phyloP scores from a whole-genome alignment of 2,888 invertebrate genomes.

The Hofmannophila pseudospretella region DNA sequence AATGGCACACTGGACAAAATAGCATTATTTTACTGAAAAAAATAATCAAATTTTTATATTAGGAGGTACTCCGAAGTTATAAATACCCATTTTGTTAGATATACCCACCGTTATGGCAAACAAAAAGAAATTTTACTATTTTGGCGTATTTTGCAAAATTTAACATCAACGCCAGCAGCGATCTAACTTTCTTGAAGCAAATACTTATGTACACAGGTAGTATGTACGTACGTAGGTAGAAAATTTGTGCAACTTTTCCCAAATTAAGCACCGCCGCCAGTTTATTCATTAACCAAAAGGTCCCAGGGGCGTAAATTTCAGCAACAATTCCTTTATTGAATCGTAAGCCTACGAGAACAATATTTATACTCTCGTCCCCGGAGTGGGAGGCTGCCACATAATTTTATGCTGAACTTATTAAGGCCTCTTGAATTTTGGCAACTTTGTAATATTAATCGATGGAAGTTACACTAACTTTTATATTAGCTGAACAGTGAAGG shows the following conservation, averaged over 20 bases:
- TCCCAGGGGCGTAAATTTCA: conserved; percentile 30
- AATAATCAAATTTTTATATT: too few relatives aligned
- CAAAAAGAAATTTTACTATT: too few relatives aligned
- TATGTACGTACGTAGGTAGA: too few relatives aligned
- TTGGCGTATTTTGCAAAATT: too few relatives aligned
- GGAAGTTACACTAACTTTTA: conserved; percentile 40
- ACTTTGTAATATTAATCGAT: conserved; percentile 54
- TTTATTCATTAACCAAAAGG: conserved; percentile 27
- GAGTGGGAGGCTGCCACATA: conserved; percentile 31
- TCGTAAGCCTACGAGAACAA: conserved; percentile 36
- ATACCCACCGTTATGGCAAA: too few relatives aligned
- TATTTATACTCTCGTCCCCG: conserved; percentile 34
- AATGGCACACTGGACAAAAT: too few relatives aligned
- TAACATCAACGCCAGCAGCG: too few relatives aligned
- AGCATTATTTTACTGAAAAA: too few relatives aligned
- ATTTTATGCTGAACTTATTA: conserved; percentile 48
- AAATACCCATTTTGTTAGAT: too few relatives aligned
- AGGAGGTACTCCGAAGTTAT: too few relatives aligned
- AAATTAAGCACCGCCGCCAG: conserved; percentile 15
- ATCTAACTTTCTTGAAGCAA: too few relatives aligned
- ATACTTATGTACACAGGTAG: too few relatives aligned
- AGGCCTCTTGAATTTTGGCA: conserved; percentile 36
- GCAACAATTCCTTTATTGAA: conserved; percentile 41
- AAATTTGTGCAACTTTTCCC: conserved; percentile 10
- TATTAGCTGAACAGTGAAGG: conserved; percentile 42